These are phyloP conservation scores for Alosa sapidissima DNA, from an alignment of 2,797 vertebrate genomes.

Conservation along the genomic window DNA sequence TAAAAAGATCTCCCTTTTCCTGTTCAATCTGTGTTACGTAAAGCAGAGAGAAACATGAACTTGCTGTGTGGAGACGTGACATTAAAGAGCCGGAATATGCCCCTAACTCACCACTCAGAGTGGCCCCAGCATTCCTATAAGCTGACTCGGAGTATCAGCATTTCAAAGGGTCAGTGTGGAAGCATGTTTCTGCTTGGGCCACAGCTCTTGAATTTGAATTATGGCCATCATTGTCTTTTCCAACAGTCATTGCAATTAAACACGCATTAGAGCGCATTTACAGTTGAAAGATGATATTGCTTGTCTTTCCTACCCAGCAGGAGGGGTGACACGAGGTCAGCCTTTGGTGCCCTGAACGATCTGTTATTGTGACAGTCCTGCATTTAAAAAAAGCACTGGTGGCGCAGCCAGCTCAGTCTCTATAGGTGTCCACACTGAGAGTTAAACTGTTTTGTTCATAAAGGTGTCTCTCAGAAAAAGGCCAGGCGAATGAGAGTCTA, in stretches of 20 bases:
- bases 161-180: conserved; percentile 2
- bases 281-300: conserved; percentile 14
- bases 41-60: neutral
- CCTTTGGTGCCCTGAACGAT: neutral
- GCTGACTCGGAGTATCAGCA: neutral
- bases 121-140: neutral
- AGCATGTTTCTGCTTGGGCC: neutral
- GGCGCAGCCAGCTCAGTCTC: neutral
- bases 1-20: conserved; percentile 26
- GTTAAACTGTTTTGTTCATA: neutral
- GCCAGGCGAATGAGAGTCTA: neutral
- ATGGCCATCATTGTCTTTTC: conserved; percentile 10
- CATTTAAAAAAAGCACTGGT: neutral
- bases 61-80: neutral
- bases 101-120: neutral
- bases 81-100: neutral
- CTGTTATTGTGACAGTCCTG: conserved; percentile 1
- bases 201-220: neutral
- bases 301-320: neutral
- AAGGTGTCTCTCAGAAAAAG: neutral
- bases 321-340: neutral
- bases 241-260: conserved; percentile 10
- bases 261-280: neutral
- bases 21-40: neutral
- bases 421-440: neutral